Evolutionary conservation across 2,113 vertebrate genomes (phyloP).

Genomic region (Leptocoma aspasia): DNA sequence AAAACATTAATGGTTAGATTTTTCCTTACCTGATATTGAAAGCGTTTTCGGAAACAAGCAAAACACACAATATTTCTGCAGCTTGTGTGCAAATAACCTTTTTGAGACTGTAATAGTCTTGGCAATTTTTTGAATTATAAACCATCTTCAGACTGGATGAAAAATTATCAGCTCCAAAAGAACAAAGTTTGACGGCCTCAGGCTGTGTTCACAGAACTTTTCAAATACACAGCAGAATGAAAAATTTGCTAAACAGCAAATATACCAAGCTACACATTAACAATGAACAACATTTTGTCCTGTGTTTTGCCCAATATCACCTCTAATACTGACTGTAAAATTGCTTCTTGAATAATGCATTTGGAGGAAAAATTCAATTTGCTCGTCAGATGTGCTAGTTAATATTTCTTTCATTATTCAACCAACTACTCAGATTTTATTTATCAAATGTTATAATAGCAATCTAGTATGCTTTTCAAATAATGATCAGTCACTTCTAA

Average conservation of each 20-base stretch:
- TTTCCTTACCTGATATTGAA: background rate
- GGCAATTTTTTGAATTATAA: constrained; percentile 3
- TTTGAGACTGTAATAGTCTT: background rate
- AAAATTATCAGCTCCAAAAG: background rate
- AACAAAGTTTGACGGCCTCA: constrained; percentile 2
- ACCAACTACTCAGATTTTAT: background rate
- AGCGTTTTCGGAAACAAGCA: background rate
- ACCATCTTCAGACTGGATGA: background rate
- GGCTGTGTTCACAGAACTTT: background rate
- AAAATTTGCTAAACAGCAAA: background rate
- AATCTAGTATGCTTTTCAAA: background rate
- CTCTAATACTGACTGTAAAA: background rate
- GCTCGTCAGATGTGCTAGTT: background rate
- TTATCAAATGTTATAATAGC: background rate
- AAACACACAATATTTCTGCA: background rate
- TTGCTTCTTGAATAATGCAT: background rate
- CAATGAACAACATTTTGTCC: background rate
- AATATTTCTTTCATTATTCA: background rate
- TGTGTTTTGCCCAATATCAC: background rate
- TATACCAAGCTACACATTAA: background rate
- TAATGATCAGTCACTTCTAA: background rate
- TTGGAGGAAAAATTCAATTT: background rate
- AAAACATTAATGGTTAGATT: background rate
- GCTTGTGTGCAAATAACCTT: background rate
- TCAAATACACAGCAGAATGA: background rate